phyloP scores from a whole-genome alignment of 2,113 vertebrate species.

The Ammodytes marinus region DNA sequence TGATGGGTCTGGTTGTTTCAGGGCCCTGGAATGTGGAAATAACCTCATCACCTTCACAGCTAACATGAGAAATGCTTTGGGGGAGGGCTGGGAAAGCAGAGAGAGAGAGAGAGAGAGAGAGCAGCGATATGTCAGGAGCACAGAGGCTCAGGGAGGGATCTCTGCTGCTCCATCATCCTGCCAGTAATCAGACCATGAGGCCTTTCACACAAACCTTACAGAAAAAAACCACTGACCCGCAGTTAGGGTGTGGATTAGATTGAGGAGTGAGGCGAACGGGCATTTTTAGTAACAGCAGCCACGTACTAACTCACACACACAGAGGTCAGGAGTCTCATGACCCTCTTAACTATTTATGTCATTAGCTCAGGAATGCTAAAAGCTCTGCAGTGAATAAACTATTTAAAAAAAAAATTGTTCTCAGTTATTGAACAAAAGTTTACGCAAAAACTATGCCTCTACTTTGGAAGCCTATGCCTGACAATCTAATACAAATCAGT shows the following conservation, averaged over 20 bases:
- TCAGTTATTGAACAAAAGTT: not conserved
- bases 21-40: conserved; percentile 67
- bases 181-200: not conserved
- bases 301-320: not conserved
- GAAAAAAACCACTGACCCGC: conserved; percentile 24
- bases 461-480: too few relatives aligned
- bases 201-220: conserved; percentile 17
- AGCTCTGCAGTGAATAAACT: not conserved
- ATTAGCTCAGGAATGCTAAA: not conserved
- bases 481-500: too few relatives aligned
- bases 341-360: not conserved
- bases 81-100: conserved; percentile 52
- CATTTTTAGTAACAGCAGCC: not conserved
- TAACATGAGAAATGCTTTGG: conserved; percentile 31
- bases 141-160: conserved; percentile 47
- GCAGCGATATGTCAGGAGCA: conserved; percentile 26
- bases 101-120: conserved; percentile 11
- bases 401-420: not conserved
- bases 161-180: not conserved
- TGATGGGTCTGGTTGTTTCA: conserved; percentile 30
- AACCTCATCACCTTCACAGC: conserved; percentile 35
- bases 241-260: conserved; percentile 17
- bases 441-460: not conserved
- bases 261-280: not conserved
- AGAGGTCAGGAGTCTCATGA: conserved; percentile 7